Conservation (phyloP, 2,797 vertebrate genomes). For the Urocyon cinereoargenteus region DNA sequence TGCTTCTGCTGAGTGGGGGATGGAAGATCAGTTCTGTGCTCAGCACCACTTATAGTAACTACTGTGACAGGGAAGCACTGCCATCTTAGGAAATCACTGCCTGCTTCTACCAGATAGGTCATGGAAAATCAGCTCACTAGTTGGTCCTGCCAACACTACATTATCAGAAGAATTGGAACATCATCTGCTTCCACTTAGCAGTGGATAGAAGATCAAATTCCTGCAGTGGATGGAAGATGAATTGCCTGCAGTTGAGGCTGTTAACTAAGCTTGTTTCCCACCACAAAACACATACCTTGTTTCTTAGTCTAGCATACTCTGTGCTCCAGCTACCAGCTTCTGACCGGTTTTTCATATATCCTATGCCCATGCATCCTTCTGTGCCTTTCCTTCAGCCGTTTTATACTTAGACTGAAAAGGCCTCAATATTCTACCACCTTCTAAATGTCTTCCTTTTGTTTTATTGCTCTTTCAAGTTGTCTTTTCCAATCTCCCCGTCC, state of each 20-base stretch:
- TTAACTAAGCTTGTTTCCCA: conserved; percentile 24
- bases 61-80: neutral
- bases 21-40: neutral
- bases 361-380: neutral
- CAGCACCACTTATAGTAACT: neutral
- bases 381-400: neutral
- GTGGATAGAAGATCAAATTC: neutral
- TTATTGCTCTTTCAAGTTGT: neutral
- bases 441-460: conserved; percentile 32
- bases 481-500: neutral
- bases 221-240: neutral
- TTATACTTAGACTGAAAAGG: neutral
- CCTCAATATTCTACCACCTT: neutral
- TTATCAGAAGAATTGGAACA: neutral
- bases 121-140: neutral
- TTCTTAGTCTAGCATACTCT: neutral
- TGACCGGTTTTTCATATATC: neutral
- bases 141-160: neutral
- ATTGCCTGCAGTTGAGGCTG: neutral
- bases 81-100: neutral
- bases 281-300: neutral
- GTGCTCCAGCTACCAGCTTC: neutral
- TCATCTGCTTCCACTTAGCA: neutral
- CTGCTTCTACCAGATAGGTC: neutral
- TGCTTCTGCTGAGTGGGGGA: neutral